Conservation (phyloP, 1,140 invertebrate species). For the Bicyclus anynana region DNA sequence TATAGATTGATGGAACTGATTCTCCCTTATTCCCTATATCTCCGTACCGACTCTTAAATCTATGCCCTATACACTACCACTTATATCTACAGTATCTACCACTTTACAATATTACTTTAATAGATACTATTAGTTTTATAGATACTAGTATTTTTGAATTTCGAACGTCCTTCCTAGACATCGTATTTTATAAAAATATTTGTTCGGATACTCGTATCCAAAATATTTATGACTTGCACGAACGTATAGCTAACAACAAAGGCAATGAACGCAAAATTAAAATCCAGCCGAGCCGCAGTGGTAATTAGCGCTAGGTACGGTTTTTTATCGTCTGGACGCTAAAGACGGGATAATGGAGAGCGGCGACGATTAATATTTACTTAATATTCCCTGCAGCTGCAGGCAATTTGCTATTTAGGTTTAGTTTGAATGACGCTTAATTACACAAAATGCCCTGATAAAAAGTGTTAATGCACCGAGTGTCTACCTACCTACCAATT, state of each 20-base stretch:
- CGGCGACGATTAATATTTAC: constrained; percentile 52
- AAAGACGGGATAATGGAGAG: constrained; percentile 33
- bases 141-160: too few species aligned
- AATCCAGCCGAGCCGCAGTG: constrained; percentile 35
- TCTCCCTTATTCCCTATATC: too few species aligned
- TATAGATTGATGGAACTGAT: too few species aligned
- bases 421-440: constrained; percentile 21
- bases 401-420: constrained; percentile 35
- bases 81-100: too few species aligned
- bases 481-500: too few species aligned
- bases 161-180: too few species aligned
- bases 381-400: constrained; percentile 43
- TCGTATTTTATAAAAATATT: too few species aligned
- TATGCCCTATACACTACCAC: too few species aligned
- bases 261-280: constrained; percentile 37
- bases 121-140: too few species aligned
- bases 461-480: background rate
- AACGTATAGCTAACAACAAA: constrained; percentile 39
- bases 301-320: constrained; percentile 42
- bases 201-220: too few species aligned
- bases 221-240: background rate
- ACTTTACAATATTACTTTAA: too few species aligned
- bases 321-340: constrained; percentile 29
- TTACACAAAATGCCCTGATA: background rate
- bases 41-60: too few species aligned